A percentile compares a stretch with the other conserved stretches of the same genome.
phyloP scores from a whole-genome alignment of 2,797 vertebrate genomes.

The Epinephelus awoara region DNA sequence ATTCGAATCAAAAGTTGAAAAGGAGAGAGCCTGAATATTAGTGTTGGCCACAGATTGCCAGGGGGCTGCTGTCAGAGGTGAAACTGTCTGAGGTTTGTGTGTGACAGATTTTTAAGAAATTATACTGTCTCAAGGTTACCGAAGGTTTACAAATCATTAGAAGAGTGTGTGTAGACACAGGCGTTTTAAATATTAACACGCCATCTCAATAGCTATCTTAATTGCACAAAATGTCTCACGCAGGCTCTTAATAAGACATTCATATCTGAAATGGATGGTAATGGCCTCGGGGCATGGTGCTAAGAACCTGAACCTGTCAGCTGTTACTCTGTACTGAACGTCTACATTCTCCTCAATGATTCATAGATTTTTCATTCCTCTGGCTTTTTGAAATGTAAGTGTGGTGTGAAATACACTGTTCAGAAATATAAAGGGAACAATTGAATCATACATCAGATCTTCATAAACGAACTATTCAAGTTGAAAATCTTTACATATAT shows the following conservation, averaged over 20 bases:
- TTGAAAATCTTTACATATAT: no score
- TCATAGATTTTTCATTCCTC: conserved; percentile 5
- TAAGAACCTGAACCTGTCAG: conserved; percentile 25
- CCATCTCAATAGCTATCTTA: conserved; percentile 40
- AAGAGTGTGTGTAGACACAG: conserved; percentile 1
- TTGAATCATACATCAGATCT: no score
- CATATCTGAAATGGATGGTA: conserved; percentile 52
- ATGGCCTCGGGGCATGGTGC: conserved; percentile 24
- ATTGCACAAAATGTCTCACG: conserved; percentile 38
- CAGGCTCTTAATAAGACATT: conserved; percentile 57
- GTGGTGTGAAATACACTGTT: no score
- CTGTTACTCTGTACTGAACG: conserved; percentile 23
- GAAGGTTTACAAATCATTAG: conserved; percentile 7
- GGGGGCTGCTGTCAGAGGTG: background rate
- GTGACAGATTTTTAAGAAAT: conserved; percentile 14
- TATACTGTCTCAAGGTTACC: conserved; percentile 15
- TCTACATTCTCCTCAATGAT: conserved; percentile 6
- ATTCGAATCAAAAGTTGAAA: background rate
- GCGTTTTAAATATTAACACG: conserved; percentile 53
- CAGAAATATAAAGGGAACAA: no score
- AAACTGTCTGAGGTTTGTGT: background rate
- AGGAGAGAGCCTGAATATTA: conserved; percentile 12
- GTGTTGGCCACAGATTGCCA: background rate
- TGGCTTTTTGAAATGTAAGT: conserved; percentile 1
- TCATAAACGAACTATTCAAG: no score